These are phyloP conservation scores for Ephialtes manifestator DNA, from an alignment of 2,888 invertebrate genomes.

Conservation along the genomic window DNA sequence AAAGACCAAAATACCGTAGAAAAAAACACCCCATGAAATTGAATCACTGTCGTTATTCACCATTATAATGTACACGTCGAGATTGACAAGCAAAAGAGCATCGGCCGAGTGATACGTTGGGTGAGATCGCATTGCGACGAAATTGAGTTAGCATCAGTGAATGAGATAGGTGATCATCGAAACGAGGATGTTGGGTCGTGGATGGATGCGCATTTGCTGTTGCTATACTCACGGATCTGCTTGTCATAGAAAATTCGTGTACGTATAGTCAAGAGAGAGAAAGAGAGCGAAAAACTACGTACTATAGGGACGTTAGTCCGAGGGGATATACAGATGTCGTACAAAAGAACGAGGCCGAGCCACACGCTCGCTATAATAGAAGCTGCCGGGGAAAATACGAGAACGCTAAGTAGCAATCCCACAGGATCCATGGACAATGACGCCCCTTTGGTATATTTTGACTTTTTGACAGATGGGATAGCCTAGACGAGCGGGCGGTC, in stretches of 20 bases:
- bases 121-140: constrained; percentile 14
- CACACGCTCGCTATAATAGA: constrained; percentile 79
- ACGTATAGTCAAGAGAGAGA: constrained; percentile 38
- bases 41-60: too few species aligned
- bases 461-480: constrained; percentile 86
- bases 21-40: too few species aligned
- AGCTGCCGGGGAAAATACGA: constrained; percentile 75
- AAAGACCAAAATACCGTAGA: background rate
- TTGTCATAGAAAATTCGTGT: constrained; percentile 69
- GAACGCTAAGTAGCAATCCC: constrained; percentile 85
- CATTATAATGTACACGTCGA: background rate
- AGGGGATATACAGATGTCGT: constrained; percentile 82
- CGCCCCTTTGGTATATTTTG: constrained; percentile 84
- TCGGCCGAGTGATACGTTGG: background rate
- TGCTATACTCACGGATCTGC: constrained; percentile 49
- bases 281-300: too few species aligned
- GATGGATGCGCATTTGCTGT: constrained; percentile 58
- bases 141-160: constrained; percentile 64
- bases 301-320: constrained; percentile 18
- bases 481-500: constrained; percentile 67
- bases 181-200: constrained; percentile 56
- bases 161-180: constrained; percentile 25
- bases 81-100: background rate
- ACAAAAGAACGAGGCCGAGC: constrained; percentile 79
- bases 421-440: constrained; percentile 83